Conservation (phyloP, 1,140 invertebrate genomes). For the Goniozus legneri region DNA sequence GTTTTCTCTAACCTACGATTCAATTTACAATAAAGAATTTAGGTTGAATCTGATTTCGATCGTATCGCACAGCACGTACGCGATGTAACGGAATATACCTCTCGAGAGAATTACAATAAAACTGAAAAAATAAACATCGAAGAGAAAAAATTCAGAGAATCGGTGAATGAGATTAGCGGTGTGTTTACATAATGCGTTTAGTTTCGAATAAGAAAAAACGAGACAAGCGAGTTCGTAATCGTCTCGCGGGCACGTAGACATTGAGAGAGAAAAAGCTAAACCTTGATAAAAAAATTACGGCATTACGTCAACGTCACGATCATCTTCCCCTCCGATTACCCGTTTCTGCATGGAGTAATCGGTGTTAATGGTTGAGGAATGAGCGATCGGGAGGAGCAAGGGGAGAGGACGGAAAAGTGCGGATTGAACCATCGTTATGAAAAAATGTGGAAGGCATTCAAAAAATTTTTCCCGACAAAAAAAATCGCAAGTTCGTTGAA, state of each 20-base stretch:
- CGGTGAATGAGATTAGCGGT: background rate
- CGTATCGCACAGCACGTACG: too few species aligned
- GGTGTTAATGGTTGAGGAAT: conserved; percentile 7
- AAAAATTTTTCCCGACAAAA: conserved; percentile 7
- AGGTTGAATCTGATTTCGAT: background rate
- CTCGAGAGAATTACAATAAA: background rate
- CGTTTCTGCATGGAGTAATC: conserved; percentile 6
- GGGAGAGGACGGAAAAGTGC: background rate
- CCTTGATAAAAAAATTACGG: conserved; percentile 1
- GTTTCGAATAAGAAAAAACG: too few species aligned
- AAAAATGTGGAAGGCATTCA: background rate
- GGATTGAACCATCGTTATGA: background rate
- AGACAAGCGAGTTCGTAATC: background rate
- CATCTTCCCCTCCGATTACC: conserved; percentile 9
- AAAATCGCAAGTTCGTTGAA: background rate
- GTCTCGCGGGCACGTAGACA: background rate
- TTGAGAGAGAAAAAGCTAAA: background rate
- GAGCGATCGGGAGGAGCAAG: conserved; percentile 7
- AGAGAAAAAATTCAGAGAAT: background rate
- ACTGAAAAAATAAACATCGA: background rate
- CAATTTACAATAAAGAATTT: background rate
- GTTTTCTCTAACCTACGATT: background rate
- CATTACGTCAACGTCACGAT: conserved; percentile 14
- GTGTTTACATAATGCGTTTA: conserved; percentile 8
- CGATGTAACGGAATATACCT: too few species aligned